phyloP scores from a whole-genome alignment of 2,888 invertebrate genomes.

The Sarcophaga variegata region DNA sequence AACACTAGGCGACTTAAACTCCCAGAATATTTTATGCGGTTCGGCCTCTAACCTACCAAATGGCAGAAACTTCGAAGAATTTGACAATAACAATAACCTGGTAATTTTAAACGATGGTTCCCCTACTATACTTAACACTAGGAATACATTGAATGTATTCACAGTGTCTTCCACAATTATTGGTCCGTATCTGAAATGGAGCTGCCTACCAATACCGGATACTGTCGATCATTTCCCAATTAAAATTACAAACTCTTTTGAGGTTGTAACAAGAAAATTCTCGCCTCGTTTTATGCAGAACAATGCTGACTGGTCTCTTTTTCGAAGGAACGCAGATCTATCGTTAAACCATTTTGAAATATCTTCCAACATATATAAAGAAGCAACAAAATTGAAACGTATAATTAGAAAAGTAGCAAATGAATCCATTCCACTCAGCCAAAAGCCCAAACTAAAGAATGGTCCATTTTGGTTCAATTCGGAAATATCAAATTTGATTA shows the following conservation, averaged over 20 bases:
- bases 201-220: neutral
- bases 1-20: too few relatives aligned
- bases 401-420: too few relatives aligned
- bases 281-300: neutral
- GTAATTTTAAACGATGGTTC: slow-evolving; percentile 29
- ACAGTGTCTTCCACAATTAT: neutral
- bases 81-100: slow-evolving; percentile 1
- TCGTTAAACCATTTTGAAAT: too few relatives aligned
- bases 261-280: neutral
- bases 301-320: slow-evolving; percentile 13
- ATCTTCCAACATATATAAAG: too few relatives aligned
- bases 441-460: neutral
- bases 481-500: neutral
- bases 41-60: neutral
- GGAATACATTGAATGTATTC: slow-evolving; percentile 4
- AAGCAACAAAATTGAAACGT: too few relatives aligned
- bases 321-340: neutral
- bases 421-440: too few relatives aligned
- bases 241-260: slow-evolving; percentile 13
- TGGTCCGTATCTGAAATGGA: neutral
- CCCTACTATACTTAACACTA: neutral
- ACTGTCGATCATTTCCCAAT: slow-evolving; percentile 30
- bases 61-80: neutral
- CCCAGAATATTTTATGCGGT: neutral
- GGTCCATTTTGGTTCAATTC: neutral